Base-by-base conservation (phyloP, 92 coral and sea anemone species). In the Bergia puertoricense region DNA sequence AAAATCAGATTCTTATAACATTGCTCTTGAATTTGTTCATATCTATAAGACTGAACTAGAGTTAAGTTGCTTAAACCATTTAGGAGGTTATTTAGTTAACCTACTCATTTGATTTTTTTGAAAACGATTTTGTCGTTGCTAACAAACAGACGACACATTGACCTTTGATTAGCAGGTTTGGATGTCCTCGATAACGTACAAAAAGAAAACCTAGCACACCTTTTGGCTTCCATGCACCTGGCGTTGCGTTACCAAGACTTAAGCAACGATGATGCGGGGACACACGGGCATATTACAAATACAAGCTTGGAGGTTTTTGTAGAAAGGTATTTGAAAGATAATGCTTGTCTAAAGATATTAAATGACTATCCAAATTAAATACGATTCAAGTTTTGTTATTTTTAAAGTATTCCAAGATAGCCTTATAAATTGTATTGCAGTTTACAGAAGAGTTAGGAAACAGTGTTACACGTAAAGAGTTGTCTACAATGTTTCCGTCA, bases 171-270 rank as follows among this genome's bases (percentile, higher is more conserved):
- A 74, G 38, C 79, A 97, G 99, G 88, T 90, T 91, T 95, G 81
- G 95, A 93, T 46, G 89, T 94, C 86, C 92, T 97, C 71, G 91
- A 89, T 74, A 77, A 93, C 20, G 85, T 93, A 23, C 95, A 93
- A 76, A 97, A 94, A 71, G 99, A 97, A 81, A 97, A 97, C 77
- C 92, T 97, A 37, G 98, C 98, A 14, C 99, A 97, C 62, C 90
- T 97, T 88, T 80, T 97, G 92, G 97, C 99, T 6, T 94, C 99
- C 69, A 97, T 97, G 98, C 99, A 97, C 77, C 92, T 97, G 40
- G 90, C 95, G 16, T 76, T 95, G 88, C 95, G 96, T 41, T 93
- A 94, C 62, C 93, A 94, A 48, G 99, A 97, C 83, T 22, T 85
- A 22, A 91, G 90, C 76, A 88, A 84, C 81, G 93, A 88, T 40